A percentile compares a stretch with the other conserved stretches of the same genome.
These are phyloP conservation scores for Sebastiscus tertius DNA, from an alignment of 2,797 vertebrate genomes.

Conservation along the genomic window DNA sequence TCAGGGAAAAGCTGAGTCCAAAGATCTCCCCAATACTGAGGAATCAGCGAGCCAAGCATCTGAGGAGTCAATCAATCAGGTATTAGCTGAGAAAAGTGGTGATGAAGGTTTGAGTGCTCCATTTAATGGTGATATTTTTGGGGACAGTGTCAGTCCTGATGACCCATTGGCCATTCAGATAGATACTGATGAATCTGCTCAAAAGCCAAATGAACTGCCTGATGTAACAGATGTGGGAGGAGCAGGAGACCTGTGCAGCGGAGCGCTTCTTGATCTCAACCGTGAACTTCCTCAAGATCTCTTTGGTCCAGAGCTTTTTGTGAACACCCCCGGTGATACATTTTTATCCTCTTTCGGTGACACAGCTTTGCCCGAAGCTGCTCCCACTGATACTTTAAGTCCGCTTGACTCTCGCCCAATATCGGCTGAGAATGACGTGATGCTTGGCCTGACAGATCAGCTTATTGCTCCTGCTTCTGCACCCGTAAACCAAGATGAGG, in stretches of 20 bases:
- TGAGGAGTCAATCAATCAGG: constrained; percentile 8
- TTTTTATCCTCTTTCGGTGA: constrained; percentile 15
- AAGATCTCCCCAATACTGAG: background rate
- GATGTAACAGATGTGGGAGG: background rate
- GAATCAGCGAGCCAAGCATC: background rate
- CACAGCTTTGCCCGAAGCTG: constrained; percentile 12
- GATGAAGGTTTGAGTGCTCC: background rate
- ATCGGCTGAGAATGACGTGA: constrained; percentile 3
- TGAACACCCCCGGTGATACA: background rate
- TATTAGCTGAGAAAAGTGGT: background rate
- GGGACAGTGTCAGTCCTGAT: constrained; percentile 2
- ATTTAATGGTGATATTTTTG: constrained; percentile 30
- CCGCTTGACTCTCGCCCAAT: constrained; percentile 16
- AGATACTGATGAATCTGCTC: background rate
- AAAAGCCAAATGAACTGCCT: constrained; percentile 9
- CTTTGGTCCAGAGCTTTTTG: constrained; percentile 28
- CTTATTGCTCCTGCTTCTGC: constrained; percentile 6
- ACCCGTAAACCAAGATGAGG: constrained; percentile 5
- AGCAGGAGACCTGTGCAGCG: background rate
- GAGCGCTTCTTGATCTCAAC: constrained; percentile 26
- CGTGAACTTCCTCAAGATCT: constrained; percentile 5
- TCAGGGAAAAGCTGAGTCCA: background rate
- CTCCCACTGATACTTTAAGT: constrained; percentile 17
- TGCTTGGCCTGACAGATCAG: constrained; percentile 2
- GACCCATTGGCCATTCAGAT: constrained; percentile 11